Evolutionary conservation across 2,113 vertebrate species (phyloP).

Genomic region (Epinephelus moara): DNA sequence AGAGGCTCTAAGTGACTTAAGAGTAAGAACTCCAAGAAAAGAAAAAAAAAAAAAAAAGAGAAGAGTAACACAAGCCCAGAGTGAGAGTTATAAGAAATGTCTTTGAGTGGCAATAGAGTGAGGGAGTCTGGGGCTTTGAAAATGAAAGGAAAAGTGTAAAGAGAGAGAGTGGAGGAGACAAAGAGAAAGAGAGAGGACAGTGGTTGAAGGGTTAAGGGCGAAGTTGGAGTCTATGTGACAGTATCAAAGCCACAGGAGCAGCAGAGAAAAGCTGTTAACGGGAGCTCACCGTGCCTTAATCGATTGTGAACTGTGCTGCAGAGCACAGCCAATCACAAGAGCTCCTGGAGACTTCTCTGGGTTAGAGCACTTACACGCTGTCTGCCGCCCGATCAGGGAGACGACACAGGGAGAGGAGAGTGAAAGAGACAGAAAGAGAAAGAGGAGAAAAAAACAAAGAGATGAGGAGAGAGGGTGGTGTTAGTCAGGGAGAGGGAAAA

Average conservation of each 20-base stretch:
- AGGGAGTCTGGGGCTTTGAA: slow-evolving; percentile 51
- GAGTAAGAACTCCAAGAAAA: slow-evolving; percentile 50
- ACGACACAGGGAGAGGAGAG: slow-evolving; percentile 68
- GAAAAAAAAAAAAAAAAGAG: slow-evolving; percentile 5
- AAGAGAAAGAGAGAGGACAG: slow-evolving; percentile 50
- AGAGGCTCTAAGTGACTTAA: slow-evolving; percentile 49
- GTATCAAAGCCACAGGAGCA: slow-evolving; percentile 81
- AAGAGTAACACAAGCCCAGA: slow-evolving; percentile 36
- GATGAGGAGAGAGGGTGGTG: slow-evolving; percentile 47
- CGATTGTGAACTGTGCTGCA: slow-evolving; percentile 84
- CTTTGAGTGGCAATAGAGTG: slow-evolving; percentile 32
- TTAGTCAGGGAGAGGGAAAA: slow-evolving; percentile 50
- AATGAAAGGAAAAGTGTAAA: slow-evolving; percentile 63
- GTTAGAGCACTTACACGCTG: slow-evolving; percentile 83
- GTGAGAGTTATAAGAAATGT: slow-evolving; percentile 41
- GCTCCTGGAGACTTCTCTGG: slow-evolving; percentile 80
- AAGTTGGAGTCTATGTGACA: slow-evolving; percentile 75
- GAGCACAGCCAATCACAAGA: slow-evolving; percentile 82
- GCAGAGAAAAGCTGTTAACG: slow-evolving; percentile 85
- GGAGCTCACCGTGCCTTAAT: slow-evolving; percentile 83
- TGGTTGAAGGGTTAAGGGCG: slow-evolving; percentile 75
- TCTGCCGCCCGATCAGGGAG: slow-evolving; percentile 80
- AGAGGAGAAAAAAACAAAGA: slow-evolving; percentile 50
- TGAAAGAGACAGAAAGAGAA: slow-evolving; percentile 70
- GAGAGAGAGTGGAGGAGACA: slow-evolving; percentile 51